Evolutionary conservation across 2,797 vertebrate genomes (phyloP).

Genomic region (Oceanodroma leucorhoa): DNA sequence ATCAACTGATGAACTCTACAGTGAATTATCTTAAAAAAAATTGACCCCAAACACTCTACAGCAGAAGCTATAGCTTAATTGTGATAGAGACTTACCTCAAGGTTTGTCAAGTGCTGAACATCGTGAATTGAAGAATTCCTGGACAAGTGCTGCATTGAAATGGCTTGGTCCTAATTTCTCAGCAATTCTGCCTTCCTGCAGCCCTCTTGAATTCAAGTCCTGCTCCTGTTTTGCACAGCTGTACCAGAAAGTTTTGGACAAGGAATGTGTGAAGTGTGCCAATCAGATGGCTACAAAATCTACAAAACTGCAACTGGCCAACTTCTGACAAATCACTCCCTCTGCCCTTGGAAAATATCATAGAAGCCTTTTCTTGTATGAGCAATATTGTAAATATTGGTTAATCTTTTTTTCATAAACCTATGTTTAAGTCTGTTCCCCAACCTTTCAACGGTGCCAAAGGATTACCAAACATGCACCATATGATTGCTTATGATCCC

Average conservation of each 20-base stretch:
- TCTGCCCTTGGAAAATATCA: neutral
- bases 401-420: conserved; percentile 1
- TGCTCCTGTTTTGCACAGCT: neutral
- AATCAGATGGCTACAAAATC: neutral
- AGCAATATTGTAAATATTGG: neutral
- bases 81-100: neutral
- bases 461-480: neutral
- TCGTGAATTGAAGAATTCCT: neutral
- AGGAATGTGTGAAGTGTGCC: neutral
- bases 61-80: neutral
- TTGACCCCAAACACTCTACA: neutral
- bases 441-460: neutral
- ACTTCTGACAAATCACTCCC: neutral
- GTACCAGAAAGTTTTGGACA: conserved; percentile 8
- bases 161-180: neutral
- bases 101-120: neutral
- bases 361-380: neutral
- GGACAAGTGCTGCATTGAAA: neutral
- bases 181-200: neutral
- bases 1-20: neutral
- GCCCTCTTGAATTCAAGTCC: neutral
- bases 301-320: neutral
- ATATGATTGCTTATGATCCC: conserved; percentile 1
- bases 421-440: neutral
- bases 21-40: neutral